Conservation (phyloP, 2,113 vertebrate genomes). For the Coryphaenoides rupestris region DNA sequence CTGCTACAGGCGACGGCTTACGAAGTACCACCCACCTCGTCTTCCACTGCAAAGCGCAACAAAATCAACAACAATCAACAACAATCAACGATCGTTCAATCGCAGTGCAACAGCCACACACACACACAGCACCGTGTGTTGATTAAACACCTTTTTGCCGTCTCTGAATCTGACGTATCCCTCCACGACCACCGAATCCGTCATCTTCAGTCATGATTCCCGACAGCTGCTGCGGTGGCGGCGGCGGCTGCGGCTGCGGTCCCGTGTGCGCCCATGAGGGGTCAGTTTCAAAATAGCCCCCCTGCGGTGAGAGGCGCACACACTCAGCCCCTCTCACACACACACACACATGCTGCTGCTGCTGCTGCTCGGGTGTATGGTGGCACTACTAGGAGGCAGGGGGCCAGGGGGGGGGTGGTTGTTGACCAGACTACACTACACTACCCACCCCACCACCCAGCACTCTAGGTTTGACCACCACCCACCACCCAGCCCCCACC, state of each 20-base stretch:
- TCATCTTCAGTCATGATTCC: conserved; percentile 98
- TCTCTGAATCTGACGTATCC: conserved; percentile 93
- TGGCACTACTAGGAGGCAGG: too few species aligned
- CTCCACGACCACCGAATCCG: conserved; percentile 95
- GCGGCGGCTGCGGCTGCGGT: conserved; percentile 2
- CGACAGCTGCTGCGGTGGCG: conserved; percentile 82
- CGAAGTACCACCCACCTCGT: conserved; percentile 89
- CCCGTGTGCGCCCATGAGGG: conserved; percentile 69
- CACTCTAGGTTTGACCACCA: too few species aligned
- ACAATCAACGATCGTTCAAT: not conserved
- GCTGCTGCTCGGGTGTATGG: not conserved
- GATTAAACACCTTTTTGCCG: conserved; percentile 83
- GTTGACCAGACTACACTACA: not conserved
- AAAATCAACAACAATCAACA: conserved; percentile 32
- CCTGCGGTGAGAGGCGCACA: conserved; percentile 21
- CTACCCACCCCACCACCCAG: too few species aligned
- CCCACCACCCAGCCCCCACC: not conserved
- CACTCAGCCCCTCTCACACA: not conserved
- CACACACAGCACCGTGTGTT: too few species aligned
- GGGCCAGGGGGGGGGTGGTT: too few species aligned
- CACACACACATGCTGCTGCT: not conserved
- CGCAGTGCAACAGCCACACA: not conserved
- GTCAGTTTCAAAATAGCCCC: conserved; percentile 93
- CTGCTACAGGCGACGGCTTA: conserved; percentile 94
- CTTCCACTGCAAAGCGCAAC: conserved; percentile 82